phyloP scores from a whole-genome alignment of 2,113 vertebrate genomes.

The Dipodomys spectabilis region DNA sequence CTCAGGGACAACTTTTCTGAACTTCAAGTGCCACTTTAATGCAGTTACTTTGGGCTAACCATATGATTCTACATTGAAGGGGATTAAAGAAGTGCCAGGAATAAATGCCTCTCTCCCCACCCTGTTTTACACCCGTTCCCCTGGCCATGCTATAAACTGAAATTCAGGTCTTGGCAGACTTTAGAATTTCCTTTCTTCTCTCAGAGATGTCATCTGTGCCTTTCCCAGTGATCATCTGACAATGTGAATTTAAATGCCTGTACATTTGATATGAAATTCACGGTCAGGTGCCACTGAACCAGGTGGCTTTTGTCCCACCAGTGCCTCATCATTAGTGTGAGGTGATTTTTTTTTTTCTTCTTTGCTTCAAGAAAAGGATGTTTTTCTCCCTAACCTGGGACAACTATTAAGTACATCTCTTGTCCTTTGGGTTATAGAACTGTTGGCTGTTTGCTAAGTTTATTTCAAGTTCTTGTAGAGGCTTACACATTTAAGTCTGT shows the following conservation, averaged over 20 bases:
- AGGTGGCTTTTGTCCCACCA: conserved; percentile 57
- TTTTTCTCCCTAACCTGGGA: background rate
- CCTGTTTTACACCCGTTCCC: background rate
- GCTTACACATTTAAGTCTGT: conserved; percentile 39
- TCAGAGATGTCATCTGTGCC: conserved; percentile 79
- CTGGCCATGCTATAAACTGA: conserved; percentile 3
- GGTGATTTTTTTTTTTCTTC: conserved; percentile 31
- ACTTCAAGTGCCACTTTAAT: conserved; percentile 70
- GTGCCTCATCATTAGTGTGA: conserved; percentile 51
- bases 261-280: conserved; percentile 46
- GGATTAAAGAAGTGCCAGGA: conserved; percentile 18
- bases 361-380: conserved; percentile 69
- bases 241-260: conserved; percentile 54
- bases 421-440: conserved; percentile 38
- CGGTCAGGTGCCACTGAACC: conserved; percentile 61
- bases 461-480: conserved; percentile 56
- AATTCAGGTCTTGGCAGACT: conserved; percentile 31
- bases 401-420: conserved; percentile 28
- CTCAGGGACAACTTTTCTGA: conserved; percentile 79
- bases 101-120: background rate
- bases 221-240: conserved; percentile 70
- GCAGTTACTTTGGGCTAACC: conserved; percentile 40
- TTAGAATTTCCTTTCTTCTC: conserved; percentile 39
- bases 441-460: conserved; percentile 59
- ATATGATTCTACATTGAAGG: background rate